A percentile compares a stretch with the other conserved stretches of the same genome.
Evolutionary conservation across 2,888 invertebrate species (phyloP).

Genomic region (Panzeria rudis): DNA sequence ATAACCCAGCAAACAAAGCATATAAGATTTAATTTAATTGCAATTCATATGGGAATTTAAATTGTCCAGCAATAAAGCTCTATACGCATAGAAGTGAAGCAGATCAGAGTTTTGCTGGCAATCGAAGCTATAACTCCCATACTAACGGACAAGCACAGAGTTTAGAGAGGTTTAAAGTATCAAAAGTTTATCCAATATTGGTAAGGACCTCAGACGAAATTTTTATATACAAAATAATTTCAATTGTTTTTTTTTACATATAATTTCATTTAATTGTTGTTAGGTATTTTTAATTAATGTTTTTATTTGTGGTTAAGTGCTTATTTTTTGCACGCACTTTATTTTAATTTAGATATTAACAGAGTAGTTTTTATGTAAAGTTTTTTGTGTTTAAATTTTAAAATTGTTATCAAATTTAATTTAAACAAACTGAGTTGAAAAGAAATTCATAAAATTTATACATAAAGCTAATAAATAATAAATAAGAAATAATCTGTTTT

Average conservation of each 20-base stretch:
- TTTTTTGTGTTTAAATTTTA: background rate
- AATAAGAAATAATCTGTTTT: background rate
- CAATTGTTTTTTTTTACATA: background rate
- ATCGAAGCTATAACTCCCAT: no score
- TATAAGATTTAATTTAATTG: no score
- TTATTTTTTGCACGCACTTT: background rate
- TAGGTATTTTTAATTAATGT: background rate
- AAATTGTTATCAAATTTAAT: background rate
- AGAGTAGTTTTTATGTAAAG: background rate
- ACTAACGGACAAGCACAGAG: no score
- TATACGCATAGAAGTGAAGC: no score
- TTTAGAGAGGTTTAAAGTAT: no score
- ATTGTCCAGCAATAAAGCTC: no score
- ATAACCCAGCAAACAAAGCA: background rate
- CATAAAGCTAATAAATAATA: background rate
- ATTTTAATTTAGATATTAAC: background rate
- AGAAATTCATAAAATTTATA: background rate
- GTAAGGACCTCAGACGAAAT: no score
- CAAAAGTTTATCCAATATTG: no score
- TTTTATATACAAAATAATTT: no score
- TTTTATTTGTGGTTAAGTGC: conserved; percentile 2
- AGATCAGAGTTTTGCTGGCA: no score
- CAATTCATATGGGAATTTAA: no score
- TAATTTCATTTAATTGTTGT: background rate
- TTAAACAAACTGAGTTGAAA: background rate